These are phyloP conservation scores for Corbicula japonica DNA, from an alignment of 2,888 invertebrate species.

Conservation along the genomic window DNA sequence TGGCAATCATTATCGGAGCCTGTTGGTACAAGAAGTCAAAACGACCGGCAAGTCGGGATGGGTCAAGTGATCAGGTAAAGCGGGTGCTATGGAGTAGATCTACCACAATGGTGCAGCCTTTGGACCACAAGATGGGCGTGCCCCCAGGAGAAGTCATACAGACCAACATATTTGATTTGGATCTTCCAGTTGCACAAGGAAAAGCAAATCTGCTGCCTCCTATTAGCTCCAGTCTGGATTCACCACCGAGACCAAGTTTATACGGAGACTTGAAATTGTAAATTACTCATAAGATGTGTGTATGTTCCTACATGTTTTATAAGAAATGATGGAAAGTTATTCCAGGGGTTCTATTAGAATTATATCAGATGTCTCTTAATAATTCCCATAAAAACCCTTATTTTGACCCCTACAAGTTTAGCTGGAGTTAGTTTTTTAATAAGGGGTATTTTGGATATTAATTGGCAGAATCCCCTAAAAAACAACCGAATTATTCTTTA, in stretches of 20 bases:
- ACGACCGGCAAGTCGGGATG: conserved; percentile 6
- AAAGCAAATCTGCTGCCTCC: conserved; percentile 59
- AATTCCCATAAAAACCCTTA: too few species aligned
- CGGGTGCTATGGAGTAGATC: conserved; percentile 47
- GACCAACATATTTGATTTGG: conserved; percentile 59
- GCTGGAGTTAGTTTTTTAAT: too few species aligned
- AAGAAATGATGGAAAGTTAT: too few species aligned
- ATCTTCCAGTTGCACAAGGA: conserved; percentile 38
- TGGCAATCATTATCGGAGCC: not conserved
- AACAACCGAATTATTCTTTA: too few species aligned
- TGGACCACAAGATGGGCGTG: conserved; percentile 11
- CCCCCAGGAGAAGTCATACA: conserved; percentile 55
- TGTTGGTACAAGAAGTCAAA: conserved; percentile 24
- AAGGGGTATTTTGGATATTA: too few species aligned
- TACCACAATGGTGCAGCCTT: conserved; percentile 30
- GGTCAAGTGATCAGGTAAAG: conserved; percentile 13
- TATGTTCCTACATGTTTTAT: too few species aligned
- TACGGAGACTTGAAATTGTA: too few species aligned
- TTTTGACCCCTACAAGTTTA: too few species aligned
- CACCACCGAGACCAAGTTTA: not conserved
- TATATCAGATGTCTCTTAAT: too few species aligned
- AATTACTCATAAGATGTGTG: too few species aligned
- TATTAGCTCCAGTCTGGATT: conserved; percentile 27
- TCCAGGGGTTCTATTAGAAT: too few species aligned
- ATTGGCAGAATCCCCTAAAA: too few species aligned